Conservation (phyloP, 2,113 vertebrate species). For the Mormyrus iriodes region DNA sequence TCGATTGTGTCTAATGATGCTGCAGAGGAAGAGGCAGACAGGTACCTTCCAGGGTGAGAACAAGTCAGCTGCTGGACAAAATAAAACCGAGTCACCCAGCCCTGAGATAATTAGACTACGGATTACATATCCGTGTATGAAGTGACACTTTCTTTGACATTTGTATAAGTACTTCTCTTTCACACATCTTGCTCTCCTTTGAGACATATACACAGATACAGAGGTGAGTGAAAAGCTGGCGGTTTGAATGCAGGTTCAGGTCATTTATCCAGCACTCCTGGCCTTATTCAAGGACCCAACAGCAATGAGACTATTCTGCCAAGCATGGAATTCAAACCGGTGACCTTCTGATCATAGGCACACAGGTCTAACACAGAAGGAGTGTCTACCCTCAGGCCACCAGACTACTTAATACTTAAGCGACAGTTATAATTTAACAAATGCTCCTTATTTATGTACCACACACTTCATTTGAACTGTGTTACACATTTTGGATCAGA, state of each 20-base stretch:
- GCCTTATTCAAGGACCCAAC: neutral
- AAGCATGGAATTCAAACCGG: neutral
- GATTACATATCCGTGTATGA: neutral
- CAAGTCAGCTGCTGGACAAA: neutral
- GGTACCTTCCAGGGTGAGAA: neutral
- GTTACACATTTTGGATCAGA: neutral
- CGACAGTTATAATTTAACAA: neutral
- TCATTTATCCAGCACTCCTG: neutral
- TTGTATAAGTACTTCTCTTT: neutral
- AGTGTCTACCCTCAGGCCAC: neutral
- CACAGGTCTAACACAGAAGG: neutral
- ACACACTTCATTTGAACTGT: neutral
- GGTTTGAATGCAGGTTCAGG: neutral
- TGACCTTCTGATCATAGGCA: neutral
- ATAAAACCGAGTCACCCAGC: neutral
- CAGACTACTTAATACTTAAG: neutral
- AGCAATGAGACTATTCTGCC: neutral
- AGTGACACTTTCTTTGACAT: neutral
- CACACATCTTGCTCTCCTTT: neutral
- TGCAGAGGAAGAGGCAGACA: neutral
- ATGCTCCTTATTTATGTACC: neutral
- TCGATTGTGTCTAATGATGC: neutral
- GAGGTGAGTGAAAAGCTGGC: neutral
- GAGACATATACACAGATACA: neutral
- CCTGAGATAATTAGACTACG: neutral